Percentiles rank a stretch among this genome's conserved stretches.
These are phyloP conservation scores for Fundulus diaphanus DNA, from an alignment of 2,797 vertebrate genomes.

Conservation along the genomic window DNA sequence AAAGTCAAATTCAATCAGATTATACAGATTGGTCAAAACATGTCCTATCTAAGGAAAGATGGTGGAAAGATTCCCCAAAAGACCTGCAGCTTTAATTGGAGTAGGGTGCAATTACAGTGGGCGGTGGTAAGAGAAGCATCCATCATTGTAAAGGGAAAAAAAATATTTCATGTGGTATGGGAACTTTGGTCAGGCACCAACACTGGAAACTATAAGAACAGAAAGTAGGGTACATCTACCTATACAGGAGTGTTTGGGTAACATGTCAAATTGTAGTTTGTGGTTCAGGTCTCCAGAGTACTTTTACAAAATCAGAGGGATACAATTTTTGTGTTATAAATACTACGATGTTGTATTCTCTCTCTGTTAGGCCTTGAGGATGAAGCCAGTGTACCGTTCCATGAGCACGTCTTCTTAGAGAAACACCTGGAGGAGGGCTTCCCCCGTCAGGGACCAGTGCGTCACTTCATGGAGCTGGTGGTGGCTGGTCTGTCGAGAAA, in stretches of 20 bases:
- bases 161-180: too few relatives aligned
- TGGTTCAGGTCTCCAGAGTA: background rate
- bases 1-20: too few relatives aligned
- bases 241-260: background rate
- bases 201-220: background rate
- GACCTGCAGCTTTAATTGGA: too few relatives aligned
- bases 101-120: too few relatives aligned
- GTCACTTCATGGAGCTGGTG: constrained; percentile 97
- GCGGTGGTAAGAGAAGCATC: background rate
- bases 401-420: constrained; percentile 95
- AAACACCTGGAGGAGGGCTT: constrained; percentile 88
- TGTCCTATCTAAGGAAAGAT: too few relatives aligned
- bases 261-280: background rate
- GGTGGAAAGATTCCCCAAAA: too few relatives aligned
- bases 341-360: constrained; percentile 4
- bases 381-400: constrained; percentile 87
- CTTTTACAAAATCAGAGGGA: background rate
- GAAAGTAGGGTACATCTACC: background rate
- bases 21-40: too few relatives aligned
- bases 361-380: constrained; percentile 87
- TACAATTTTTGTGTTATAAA: background rate
- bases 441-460: constrained; percentile 89
- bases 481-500: constrained; percentile 91
- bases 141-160: too few relatives aligned
- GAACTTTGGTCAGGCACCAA: background rate